These are phyloP conservation scores for Epinephelus coioides DNA, from an alignment of 2,797 vertebrate species.

Conservation along the genomic window DNA sequence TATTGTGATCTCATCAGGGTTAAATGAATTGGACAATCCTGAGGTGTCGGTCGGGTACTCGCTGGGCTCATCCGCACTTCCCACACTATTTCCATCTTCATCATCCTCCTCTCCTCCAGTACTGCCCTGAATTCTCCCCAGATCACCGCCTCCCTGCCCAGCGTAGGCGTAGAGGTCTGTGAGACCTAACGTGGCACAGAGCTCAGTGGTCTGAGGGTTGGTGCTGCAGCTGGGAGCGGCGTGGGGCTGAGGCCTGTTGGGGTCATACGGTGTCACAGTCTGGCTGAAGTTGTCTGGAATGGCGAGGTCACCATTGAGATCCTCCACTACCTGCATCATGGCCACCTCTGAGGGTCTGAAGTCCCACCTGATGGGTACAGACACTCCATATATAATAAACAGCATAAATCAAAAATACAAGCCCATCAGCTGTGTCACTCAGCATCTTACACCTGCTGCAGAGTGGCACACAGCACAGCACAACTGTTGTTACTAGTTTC, in stretches of 20 bases:
- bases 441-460: too few relatives aligned
- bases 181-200: constrained; percentile 93
- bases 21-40: constrained; percentile 89
- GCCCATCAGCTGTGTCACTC: neutral
- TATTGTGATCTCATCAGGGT: constrained; percentile 96
- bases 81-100: constrained; percentile 84
- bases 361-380: constrained; percentile 90
- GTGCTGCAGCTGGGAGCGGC: constrained; percentile 85
- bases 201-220: constrained; percentile 95
- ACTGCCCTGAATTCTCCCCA: constrained; percentile 39
- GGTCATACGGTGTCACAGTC: constrained; percentile 89
- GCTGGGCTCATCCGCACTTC: constrained; percentile 90
- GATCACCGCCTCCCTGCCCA: constrained; percentile 77
- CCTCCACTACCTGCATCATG: constrained; percentile 90
- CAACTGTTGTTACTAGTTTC: too few relatives aligned
- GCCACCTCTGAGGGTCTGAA: constrained; percentile 91
- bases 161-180: constrained; percentile 90
- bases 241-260: constrained; percentile 85
- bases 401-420: neutral
- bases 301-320: constrained; percentile 88
- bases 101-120: constrained; percentile 81
- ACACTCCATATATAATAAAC: constrained; percentile 6
- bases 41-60: constrained; percentile 93
- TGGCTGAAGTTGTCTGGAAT: constrained; percentile 93
- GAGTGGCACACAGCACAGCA: too few relatives aligned